Conservation (phyloP, 2,888 invertebrate species). For the Drosophila sordidula region DNA sequence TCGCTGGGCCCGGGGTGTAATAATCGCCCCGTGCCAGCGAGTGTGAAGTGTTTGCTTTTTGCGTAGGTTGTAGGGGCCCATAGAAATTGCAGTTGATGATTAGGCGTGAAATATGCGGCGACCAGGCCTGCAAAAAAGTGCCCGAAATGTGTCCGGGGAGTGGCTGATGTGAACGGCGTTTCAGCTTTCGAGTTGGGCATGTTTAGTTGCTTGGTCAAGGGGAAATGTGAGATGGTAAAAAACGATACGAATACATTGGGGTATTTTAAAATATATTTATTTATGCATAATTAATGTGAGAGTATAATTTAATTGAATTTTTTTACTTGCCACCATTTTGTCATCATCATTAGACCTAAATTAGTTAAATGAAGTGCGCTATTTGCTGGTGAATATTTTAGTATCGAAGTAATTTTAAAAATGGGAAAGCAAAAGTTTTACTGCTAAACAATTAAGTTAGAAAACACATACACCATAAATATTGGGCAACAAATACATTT, state of each 20-base stretch:
- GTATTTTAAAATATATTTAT: too few relatives aligned
- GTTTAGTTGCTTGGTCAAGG: constrained; percentile 15
- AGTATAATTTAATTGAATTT: too few relatives aligned
- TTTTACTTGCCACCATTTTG: too few relatives aligned
- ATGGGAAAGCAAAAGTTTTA: too few relatives aligned
- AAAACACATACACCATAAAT: too few relatives aligned
- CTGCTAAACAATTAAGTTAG: too few relatives aligned
- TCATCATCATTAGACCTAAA: too few relatives aligned
- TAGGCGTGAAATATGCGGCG: constrained; percentile 55
- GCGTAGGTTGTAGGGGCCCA: constrained; percentile 38
- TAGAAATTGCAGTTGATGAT: constrained; percentile 62
- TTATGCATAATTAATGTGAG: too few relatives aligned
- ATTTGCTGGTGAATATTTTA: too few relatives aligned
- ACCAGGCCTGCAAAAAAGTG: constrained; percentile 8
- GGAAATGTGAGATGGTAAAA: not conserved
- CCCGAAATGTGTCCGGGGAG: constrained; percentile 11
- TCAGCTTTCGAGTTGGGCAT: not conserved
- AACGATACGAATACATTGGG: not conserved
- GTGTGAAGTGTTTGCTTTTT: constrained; percentile 50
- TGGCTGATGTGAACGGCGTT: not conserved
- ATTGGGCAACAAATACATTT: too few relatives aligned
- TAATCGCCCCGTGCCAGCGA: constrained; percentile 47
- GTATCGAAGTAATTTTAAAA: too few relatives aligned
- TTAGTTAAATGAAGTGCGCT: too few relatives aligned
- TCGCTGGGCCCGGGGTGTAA: constrained; percentile 27